Evolutionary conservation across 1,140 invertebrate species (phyloP).

Genomic region (Dinoponera quadriceps): DNA sequence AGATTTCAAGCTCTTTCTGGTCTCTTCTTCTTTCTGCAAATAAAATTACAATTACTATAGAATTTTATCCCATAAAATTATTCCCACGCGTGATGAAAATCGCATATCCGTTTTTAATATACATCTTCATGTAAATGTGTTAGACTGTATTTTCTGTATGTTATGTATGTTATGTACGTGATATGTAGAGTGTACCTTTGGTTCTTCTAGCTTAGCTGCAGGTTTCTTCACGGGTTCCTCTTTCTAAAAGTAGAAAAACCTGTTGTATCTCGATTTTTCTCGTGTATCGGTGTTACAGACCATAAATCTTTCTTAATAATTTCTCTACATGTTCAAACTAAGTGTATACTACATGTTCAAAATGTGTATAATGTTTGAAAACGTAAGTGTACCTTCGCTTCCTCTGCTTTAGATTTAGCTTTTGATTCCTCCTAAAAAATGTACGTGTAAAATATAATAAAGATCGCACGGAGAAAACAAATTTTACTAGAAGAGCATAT

Average conservation of each 20-base stretch:
- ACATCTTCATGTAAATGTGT: slow-evolving; percentile 34
- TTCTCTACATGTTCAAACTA: neutral
- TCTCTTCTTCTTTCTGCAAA: slow-evolving; percentile 73
- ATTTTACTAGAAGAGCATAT: too few species aligned
- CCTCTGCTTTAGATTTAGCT: slow-evolving; percentile 54
- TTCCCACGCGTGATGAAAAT: neutral
- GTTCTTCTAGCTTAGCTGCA: slow-evolving; percentile 72
- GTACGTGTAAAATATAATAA: neutral
- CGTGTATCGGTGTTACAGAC: neutral
- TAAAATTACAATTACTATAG: slow-evolving; percentile 7
- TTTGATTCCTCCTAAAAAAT: slow-evolving; percentile 50
- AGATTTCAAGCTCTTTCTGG: slow-evolving; percentile 76
- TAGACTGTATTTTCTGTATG: slow-evolving; percentile 1
- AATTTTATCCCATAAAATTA: neutral
- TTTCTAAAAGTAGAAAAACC: slow-evolving; percentile 67
- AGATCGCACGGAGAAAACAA: too few species aligned
- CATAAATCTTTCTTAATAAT: neutral
- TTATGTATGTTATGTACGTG: neutral
- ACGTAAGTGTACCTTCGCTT: slow-evolving; percentile 67
- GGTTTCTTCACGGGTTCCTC: slow-evolving; percentile 63
- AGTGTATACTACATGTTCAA: too few species aligned
- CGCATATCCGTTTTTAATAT: neutral
- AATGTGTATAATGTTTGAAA: neutral
- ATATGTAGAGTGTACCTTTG: slow-evolving; percentile 75
- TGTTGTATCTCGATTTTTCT: neutral